These are phyloP conservation scores for Meleagris gallopavo DNA, from an alignment of 2,113 vertebrate genomes.

Conservation along the genomic window DNA sequence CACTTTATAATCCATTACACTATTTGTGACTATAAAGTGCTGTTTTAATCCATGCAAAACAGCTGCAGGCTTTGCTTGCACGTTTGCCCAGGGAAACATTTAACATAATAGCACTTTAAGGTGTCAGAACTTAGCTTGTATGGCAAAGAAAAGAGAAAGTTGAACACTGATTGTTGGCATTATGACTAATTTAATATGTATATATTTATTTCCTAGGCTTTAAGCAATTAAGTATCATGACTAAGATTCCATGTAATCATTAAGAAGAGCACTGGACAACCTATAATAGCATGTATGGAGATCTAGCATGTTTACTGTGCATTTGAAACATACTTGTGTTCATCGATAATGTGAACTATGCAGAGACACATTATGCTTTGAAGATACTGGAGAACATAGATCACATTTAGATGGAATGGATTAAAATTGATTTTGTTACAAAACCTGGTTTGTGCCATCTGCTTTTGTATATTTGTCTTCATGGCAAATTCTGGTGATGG, in stretches of 20 bases:
- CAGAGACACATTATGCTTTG: neutral
- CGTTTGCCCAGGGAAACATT: neutral
- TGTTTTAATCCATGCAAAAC: accelerated
- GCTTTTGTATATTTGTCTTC: neutral
- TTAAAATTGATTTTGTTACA: neutral
- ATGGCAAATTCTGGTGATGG: neutral
- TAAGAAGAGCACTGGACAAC: neutral
- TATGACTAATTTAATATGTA: neutral
- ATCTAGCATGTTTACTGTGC: neutral
- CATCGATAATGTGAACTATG: neutral
- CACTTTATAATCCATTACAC: neutral
- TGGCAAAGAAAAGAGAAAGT: neutral
- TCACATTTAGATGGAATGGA: neutral
- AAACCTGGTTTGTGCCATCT: neutral
- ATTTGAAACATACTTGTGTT: neutral
- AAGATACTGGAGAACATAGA: neutral
- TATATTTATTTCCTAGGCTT: neutral
- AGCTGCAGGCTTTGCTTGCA: neutral
- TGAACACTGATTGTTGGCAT: neutral
- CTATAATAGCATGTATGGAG: neutral
- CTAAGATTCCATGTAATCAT: neutral
- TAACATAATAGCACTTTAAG: neutral
- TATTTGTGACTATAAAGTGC: neutral
- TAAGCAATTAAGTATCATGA: neutral
- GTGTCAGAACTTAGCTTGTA: neutral